Evolutionary conservation across 2,888 invertebrate species (phyloP), one percentile per base, ranked within the genome.

Genomic region (Marronus borbonicus): DNA sequence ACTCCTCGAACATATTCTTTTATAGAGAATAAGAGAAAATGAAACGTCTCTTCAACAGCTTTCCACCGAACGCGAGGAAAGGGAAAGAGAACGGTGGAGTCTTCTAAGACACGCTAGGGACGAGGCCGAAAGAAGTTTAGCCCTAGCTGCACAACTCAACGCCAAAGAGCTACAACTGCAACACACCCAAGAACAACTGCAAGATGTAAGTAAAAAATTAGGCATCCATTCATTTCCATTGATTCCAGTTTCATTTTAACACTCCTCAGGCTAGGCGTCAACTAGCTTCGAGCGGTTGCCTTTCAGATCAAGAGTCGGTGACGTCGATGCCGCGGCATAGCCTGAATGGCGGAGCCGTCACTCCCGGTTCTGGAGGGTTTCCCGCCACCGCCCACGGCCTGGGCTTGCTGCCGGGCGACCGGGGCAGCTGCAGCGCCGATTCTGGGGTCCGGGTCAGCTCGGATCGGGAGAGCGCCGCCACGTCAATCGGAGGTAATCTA

Each of bases 41-140:
- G 92, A 97, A 90, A 90, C 95, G 86, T 92, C 91, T 78, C 89
- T 93, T 79, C 90, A 91, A 83, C 90, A 92, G 88, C 87, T 93
- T 82, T 90, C 90, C 1, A 88, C 89, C 50, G 93, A 93, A 86
- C 88, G 92, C 70, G 92, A 92, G 12, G 96, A 96, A 85, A 91
- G 95, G 1, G 98, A 97, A 86, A 90, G 96, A 14, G 97, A 98
- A 88, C 93, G 97, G 75, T 97, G 97, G 91, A 96, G 95, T 81
- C 90, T 98, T 78, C 89, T 97, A 76, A 93, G 96, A 83, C 96
- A 96, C 86, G 97, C 97, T 0, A 91, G 96, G 58, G 97, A 97
- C 85, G 97, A 97, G 85, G 95, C 97, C 0, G 97, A 98, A 87
- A 91, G 97, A 79, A 95, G 96, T 31, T 90, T 97, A 80, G 93